Evolutionary conservation across 2,797 vertebrate genomes (phyloP).

Genomic region (Thunnus albacares): DNA sequence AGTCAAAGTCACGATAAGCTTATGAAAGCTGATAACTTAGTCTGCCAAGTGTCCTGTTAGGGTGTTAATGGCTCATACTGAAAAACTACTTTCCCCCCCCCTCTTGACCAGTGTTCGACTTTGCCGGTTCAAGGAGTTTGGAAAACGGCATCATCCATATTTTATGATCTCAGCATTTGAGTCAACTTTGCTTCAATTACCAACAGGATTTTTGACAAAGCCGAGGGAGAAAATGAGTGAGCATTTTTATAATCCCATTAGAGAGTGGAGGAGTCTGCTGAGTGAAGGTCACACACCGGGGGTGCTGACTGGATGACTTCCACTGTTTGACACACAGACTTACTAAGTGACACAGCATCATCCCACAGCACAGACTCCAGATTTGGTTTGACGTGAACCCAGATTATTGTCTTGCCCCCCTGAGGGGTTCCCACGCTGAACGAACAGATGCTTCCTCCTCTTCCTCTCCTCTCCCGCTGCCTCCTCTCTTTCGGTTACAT

Average conservation of each 20-base stretch:
- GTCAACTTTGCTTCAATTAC: conserved; percentile 57
- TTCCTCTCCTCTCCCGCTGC: conserved; percentile 39
- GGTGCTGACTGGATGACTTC: conserved; percentile 40
- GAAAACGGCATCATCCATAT: conserved; percentile 45
- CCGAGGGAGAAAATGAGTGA: conserved; percentile 39
- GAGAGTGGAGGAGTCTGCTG: conserved; percentile 28
- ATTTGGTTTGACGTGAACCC: conserved; percentile 69
- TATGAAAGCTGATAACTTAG: conserved; percentile 22
- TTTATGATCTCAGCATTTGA: conserved; percentile 56
- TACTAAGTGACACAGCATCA: conserved; percentile 53
- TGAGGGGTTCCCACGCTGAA: conserved; percentile 68
- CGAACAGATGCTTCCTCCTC: conserved; percentile 71
- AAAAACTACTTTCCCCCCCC: neutral
- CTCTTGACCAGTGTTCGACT: conserved; percentile 13
- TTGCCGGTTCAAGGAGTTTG: conserved; percentile 2
- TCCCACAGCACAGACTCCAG: conserved; percentile 46
- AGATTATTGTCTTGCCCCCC: conserved; percentile 48
- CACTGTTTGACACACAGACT: conserved; percentile 53
- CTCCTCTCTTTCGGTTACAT: conserved; percentile 60
- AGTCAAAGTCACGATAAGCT: conserved; percentile 36
- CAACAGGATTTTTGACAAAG: conserved; percentile 59
- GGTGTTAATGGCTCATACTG: conserved; percentile 11
- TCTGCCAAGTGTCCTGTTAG: conserved; percentile 18
- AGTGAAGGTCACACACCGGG: conserved; percentile 58
- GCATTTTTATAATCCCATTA: conserved; percentile 39